Base-by-base conservation (phyloP, 23 tunicate genomes). In the Ciona savignyi region DNA sequence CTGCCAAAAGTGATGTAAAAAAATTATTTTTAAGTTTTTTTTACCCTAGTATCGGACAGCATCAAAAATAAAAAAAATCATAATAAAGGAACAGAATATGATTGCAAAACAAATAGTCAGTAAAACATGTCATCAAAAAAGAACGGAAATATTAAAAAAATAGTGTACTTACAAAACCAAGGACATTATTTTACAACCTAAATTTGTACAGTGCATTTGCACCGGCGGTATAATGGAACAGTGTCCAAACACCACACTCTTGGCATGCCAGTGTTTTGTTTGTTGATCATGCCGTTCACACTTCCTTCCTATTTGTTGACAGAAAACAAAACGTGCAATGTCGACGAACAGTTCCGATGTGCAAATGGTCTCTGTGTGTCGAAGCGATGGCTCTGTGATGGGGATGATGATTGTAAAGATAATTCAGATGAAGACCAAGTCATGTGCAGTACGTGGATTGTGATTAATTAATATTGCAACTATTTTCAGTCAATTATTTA, bases 341-440 rank as follows among this genome's bases (percentile, higher is more conserved):
- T 29, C 11, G 2, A 66, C 33, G 51, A 28, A 15, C 79, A 73
- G 28, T 74, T 61, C 31, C 3, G 21, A 65, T 81, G 86, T 51
- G 25, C 67, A 2, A 81, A 81, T 56, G 79, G 86, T 24, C 49
- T 63, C 49, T 81, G 86, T 51, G 65, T 81, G 33, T 60, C 66
- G n/a, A 65, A 27, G 2, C 34, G 72, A 26, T 74, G 79, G 79
- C 23, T 30, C 21, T 81, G 86, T 30, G 86, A 81, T 68, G 73
- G 71, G 23, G 34, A 42, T 2, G 72, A 81, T 48, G 86, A 81
- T 67, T 81, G 86, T 51, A 30, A 66, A 23, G 86, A 81, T 65
- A 65, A 65, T 26, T 73, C 86, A 29, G 86, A 81, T 66, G 86
- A 81, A 51, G 62, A 51, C 23, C 66, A 64, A 28, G 48, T 15